phyloP scores from a whole-genome alignment of 1,140 invertebrate genomes.

The Oncopodura yosiiana region DNA sequence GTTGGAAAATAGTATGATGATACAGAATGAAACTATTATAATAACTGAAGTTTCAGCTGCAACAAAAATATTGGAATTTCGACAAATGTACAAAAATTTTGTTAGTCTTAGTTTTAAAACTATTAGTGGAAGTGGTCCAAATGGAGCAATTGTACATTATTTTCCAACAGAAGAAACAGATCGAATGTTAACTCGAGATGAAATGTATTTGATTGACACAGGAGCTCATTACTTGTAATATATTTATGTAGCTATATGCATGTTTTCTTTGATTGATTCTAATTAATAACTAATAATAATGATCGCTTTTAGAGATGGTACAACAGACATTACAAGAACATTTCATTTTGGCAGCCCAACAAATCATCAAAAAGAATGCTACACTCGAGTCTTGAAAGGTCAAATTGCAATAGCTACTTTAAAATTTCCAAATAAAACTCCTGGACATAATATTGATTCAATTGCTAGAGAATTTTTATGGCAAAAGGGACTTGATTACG shows the following conservation, averaged over 20 bases:
- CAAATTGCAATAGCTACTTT: slow-evolving; percentile 61
- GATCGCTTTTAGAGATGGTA: slow-evolving; percentile 22
- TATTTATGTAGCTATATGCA: too few species aligned
- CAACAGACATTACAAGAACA: slow-evolving; percentile 72
- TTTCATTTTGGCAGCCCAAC: slow-evolving; percentile 75
- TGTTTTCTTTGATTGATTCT: too few species aligned
- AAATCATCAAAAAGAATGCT: slow-evolving; percentile 62
- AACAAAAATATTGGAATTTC: slow-evolving; percentile 10
- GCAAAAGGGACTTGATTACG: slow-evolving; percentile 86
- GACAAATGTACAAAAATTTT: slow-evolving; percentile 13
- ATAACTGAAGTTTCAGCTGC: slow-evolving; percentile 45
- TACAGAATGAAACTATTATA: slow-evolving; percentile 38
- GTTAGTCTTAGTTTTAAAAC: slow-evolving; percentile 70
- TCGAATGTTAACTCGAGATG: slow-evolving; percentile 52
- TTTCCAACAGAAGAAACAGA: slow-evolving; percentile 63
- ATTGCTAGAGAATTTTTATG: slow-evolving; percentile 57
- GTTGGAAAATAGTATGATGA: slow-evolving; percentile 61
- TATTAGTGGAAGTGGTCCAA: slow-evolving; percentile 76
- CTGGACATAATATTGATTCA: slow-evolving; percentile 41
- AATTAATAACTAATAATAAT: not conserved
- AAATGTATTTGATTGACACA: slow-evolving; percentile 50
- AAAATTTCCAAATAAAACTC: slow-evolving; percentile 52
- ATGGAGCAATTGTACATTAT: slow-evolving; percentile 88
- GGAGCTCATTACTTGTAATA: slow-evolving; percentile 43
- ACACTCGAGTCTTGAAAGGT: slow-evolving; percentile 79